Evolutionary conservation across 2,797 vertebrate genomes (phyloP).

Genomic region (Spea hammondii): DNA sequence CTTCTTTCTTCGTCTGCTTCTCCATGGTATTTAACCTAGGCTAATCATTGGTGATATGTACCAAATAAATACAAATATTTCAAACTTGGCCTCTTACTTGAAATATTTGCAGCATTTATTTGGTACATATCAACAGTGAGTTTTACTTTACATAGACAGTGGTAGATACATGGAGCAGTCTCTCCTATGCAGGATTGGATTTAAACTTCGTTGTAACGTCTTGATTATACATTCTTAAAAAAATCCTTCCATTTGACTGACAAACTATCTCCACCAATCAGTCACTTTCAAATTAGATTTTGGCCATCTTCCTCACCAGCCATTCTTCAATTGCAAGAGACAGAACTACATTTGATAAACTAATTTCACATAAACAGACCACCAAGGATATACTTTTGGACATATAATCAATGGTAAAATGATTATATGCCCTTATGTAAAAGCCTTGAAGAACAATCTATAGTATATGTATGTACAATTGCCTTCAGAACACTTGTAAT

Average conservation of each 20-base stretch:
- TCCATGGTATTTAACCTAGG: no score
- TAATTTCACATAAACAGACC: slow-evolving; percentile 44
- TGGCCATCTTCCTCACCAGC: slow-evolving; percentile 21
- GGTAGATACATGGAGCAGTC: no score
- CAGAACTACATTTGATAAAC: slow-evolving; percentile 45
- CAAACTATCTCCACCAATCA: slow-evolving; percentile 3
- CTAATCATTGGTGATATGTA: no score
- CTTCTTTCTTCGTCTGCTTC: no score
- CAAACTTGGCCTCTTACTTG: no score
- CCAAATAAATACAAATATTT: no score
- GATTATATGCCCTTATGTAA: slow-evolving; percentile 42
- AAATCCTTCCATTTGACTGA: neutral
- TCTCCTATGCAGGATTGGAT: neutral
- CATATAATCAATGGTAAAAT: slow-evolving; percentile 43
- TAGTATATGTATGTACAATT: slow-evolving; percentile 39
- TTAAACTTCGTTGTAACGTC: neutral
- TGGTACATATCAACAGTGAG: no score
- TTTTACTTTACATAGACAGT: no score
- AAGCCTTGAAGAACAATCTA: slow-evolving; percentile 44
- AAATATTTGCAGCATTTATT: no score
- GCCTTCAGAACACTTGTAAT: slow-evolving; percentile 41
- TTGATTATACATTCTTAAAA: neutral
- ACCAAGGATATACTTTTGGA: slow-evolving; percentile 23
- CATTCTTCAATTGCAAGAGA: slow-evolving; percentile 36
- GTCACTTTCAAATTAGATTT: slow-evolving; percentile 34